Base-by-base conservation (phyloP, 2,888 invertebrate genomes). In the Calliphora vomitoria region DNA sequence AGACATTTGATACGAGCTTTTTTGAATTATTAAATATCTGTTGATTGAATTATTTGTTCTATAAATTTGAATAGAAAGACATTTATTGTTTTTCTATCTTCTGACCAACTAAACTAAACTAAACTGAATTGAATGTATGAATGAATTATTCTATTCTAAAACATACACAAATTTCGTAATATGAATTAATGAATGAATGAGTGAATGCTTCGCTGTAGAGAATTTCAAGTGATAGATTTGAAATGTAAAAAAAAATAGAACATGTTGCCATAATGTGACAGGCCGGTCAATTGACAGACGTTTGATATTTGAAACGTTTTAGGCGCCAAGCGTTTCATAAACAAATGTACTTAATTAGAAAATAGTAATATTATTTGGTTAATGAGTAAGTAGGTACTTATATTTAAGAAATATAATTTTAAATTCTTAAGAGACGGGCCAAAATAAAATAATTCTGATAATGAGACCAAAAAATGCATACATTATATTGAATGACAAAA, bases 31-130 rank as follows among this genome's bases (percentile, higher is more conserved):
- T 31, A n/a, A 79, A 47, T 25, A 25, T 25, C 10, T 50, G 25
- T 38, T 50, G 71, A 62, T 53, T 38, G 25, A 64, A 69, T 60
- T 60, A 68, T 55, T 55, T 76, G 5, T 62, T 50, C 60, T 62
- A 53, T 53, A 11, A 35, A 31, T 60, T 60, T 60, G 0, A 15
- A 60, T 13, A 25, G 60, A 31, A 31, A 31, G 31, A 31, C 60
- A 15, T 60, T 31, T 31, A 31, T 60, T 60, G 60, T 10, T 55
- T 55, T 55, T 55, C 55, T 20, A 55, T 20, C 20, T 55, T 50
- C 10, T 60, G 25, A 31, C 31, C 31, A 60, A 55, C 20, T 55
- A 20, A 60, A 31, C 25, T 25, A 25, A 58, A 25, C 20, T 20
- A 8, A 58, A 58, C 15, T 58, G 8, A 53, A 53, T 2, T 53